Base-by-base conservation (phyloP, 2,797 vertebrate species). In the Hapalemur alaotrensis region DNA sequence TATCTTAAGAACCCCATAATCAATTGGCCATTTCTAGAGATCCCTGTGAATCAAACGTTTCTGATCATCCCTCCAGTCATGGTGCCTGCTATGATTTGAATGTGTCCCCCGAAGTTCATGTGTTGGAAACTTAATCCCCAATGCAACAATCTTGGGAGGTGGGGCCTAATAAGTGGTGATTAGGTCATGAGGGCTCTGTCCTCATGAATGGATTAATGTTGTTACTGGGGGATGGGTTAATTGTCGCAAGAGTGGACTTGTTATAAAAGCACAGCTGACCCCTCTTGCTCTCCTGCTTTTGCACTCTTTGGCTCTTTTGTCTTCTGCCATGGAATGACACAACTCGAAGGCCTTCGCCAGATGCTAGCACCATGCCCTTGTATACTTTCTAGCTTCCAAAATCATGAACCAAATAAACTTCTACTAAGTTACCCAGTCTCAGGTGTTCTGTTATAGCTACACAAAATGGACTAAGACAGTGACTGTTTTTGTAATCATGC, bases 401-500 rank as follows among this genome's bases (percentile, higher is more conserved):
- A 75, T 32, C 43, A 22, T 6, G 3, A 5, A 46, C 30, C 30
- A 50, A 75, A n/a, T 76, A 50, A 76, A n/a, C 30, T n/a, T 50
- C 30, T n/a, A 11, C 10, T 32, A 73, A 73, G 43, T 48, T 46
- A 73, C 43, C 10, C 30, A n/a, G 9, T 50, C 10, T 76, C 73
- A n/a, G 18, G 46, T 76, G 32, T 32, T 76, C 46, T 48, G 73
- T n/a, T 76, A 22, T 20, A 22, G 30, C 18, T 20, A 50, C 72
- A 48, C 72, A 50, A 75, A 50, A 75, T n/a, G 46, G 46, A n/a
- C 18, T 46, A 22, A 76, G 73, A 76, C 18, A 13, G 73, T 13
- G 73, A 76, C 46, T 30, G 0, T 69, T 52, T 23, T 0, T 14
- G 0, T 22, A 17, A 30, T 80, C 5, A 9, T 2, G 8, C 15